Evolutionary conservation across 2,113 vertebrate species (phyloP).

Genomic region (Camelus dromedarius): DNA sequence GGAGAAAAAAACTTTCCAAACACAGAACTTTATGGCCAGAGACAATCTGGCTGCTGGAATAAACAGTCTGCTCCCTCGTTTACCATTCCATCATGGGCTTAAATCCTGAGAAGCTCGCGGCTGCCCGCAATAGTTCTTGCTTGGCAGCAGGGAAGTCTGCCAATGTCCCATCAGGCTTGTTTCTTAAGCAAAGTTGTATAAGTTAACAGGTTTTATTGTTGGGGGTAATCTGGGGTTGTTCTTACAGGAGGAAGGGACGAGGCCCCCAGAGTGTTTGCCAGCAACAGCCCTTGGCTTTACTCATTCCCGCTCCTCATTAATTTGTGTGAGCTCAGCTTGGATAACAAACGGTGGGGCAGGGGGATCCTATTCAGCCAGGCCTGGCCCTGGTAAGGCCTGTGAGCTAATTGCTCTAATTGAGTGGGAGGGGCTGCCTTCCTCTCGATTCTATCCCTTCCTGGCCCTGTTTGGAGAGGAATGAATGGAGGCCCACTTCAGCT

Average conservation of each 20-base stretch:
- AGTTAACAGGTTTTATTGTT: conserved; percentile 63
- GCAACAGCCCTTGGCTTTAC: conserved; percentile 69
- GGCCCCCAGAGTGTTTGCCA: conserved; percentile 78
- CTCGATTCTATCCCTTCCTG: conserved; percentile 70
- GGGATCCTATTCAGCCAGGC: conserved; percentile 74
- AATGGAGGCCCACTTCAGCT: conserved; percentile 80
- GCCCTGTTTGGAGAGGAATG: conserved; percentile 78
- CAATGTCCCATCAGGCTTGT: conserved; percentile 69
- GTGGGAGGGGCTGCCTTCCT: conserved; percentile 82
- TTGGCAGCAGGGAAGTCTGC: conserved; percentile 37
- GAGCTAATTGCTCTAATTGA: conserved; percentile 86
- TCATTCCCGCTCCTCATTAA: conserved; percentile 74
- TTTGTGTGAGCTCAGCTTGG: conserved; percentile 78
- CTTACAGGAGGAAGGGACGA: conserved; percentile 64
- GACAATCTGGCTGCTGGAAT: conserved; percentile 84
- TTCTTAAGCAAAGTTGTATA: conserved; percentile 71
- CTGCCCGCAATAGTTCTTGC: conserved; percentile 57
- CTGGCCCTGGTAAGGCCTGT: conserved; percentile 75
- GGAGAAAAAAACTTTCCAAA: conserved; percentile 67
- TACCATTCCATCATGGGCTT: not conserved
- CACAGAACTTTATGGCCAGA: conserved; percentile 76
- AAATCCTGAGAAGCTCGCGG: not conserved
- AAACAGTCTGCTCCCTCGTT: conserved; percentile 71
- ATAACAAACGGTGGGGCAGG: conserved; percentile 71
- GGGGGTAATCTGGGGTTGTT: conserved; percentile 67